Evolutionary conservation across 2,113 vertebrate species (phyloP), one percentile per base, ranked within the genome.

Genomic region (Carettochelys insculpta): DNA sequence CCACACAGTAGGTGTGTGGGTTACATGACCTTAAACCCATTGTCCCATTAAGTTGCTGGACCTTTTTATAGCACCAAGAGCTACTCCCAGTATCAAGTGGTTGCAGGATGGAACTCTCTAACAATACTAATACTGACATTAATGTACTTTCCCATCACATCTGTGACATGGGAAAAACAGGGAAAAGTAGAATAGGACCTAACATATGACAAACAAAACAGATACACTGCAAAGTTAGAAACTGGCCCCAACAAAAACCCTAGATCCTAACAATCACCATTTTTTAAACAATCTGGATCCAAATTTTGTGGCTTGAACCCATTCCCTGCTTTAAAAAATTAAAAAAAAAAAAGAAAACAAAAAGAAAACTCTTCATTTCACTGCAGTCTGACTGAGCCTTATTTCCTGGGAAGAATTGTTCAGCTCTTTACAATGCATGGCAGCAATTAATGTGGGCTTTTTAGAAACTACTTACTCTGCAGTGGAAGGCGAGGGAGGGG

Each of bases 121-220:
- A 75, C 43, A 29, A 12, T 27, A 22, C 41, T 43, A 73, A 6
- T 27, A 43, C 68, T 75, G 43, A 45, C 27, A 45, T 45, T 75
- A 45, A 22, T 45, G 12, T 75, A 75, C 43, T 45, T 45, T 45
- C 13, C 38, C 19, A 75, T 27, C 43, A 29, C 41, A 75, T 29
- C 25, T 27, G 41, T 43, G 71, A 27, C 45, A 75, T 45, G n/a
- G n/a, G n/a, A 68, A 68, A 68, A 22, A 41, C 14, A 27, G 41
- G 41, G 68, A 2, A 27, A 45, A 27, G 7, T 13, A 75, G 71
- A 75, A 12, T 22, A 34, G 31, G 78, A 11, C 52, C 16, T 4
- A 31, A 8, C 43, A 3, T 27, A 68, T 1, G 0, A 5, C 0
- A 0, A 3, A 29, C 31, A 56, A 31, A 61, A 8, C 1, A 0